phyloP scores from a whole-genome alignment of 2,797 vertebrate genomes.

The Graptemys geographica region DNA sequence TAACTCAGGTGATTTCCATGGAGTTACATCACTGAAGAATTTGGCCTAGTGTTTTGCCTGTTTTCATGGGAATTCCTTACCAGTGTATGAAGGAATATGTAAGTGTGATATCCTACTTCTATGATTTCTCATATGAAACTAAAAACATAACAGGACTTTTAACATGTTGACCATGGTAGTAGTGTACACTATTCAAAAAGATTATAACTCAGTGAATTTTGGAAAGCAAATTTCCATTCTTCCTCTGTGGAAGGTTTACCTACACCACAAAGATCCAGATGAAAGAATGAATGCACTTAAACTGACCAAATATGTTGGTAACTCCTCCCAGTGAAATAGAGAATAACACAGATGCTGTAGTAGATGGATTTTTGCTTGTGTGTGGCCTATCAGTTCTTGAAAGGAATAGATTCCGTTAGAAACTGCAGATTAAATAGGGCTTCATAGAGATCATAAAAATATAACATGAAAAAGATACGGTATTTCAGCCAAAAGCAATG shows the following conservation, averaged over 20 bases:
- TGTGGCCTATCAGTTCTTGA: background rate
- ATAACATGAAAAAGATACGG: background rate
- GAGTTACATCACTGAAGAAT: background rate
- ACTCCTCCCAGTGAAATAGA: background rate
- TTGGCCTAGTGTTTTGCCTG: background rate
- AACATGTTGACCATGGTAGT: background rate
- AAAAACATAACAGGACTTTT: background rate
- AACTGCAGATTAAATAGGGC: background rate
- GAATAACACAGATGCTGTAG: background rate
- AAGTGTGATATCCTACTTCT: accelerated
- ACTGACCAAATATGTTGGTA: background rate
- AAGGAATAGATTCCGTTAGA: background rate
- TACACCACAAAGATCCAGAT: background rate
- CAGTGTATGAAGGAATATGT: background rate
- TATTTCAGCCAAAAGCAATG: background rate
- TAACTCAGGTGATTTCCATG: background rate
- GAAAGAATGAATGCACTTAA: background rate
- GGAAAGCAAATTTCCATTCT: background rate
- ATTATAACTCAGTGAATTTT: background rate
- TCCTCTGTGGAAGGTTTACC: background rate
- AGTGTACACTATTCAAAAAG: background rate
- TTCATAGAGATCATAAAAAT: background rate
- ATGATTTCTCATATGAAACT: accelerated
- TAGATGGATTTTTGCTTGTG: background rate
- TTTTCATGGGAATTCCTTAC: background rate